Evolutionary conservation across 2,113 vertebrate species (phyloP).

Genomic region (Apeltes quadracus): DNA sequence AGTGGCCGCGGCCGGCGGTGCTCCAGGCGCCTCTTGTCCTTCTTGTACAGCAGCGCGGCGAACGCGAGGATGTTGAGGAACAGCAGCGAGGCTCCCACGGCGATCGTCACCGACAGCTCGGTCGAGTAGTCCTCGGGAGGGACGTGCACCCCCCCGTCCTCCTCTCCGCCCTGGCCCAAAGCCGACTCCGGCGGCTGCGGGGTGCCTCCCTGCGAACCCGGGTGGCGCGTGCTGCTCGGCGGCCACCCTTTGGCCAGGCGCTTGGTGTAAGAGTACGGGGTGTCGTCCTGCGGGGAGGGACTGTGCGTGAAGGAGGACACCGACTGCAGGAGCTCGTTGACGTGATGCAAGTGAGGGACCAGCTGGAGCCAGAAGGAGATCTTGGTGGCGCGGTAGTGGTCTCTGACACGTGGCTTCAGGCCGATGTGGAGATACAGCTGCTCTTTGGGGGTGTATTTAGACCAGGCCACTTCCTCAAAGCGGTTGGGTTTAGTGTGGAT

Average conservation of each 20-base stretch:
- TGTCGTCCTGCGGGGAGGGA: constrained; percentile 92
- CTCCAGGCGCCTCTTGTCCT: constrained; percentile 92
- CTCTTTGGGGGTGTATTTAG: constrained; percentile 96
- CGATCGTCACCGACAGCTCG: constrained; percentile 95
- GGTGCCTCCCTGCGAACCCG: constrained; percentile 85
- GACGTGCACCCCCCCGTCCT: constrained; percentile 59
- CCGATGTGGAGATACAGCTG: constrained; percentile 97
- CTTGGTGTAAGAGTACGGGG: constrained; percentile 91
- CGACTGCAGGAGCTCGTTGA: constrained; percentile 93
- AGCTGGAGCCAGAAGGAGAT: constrained; percentile 98
- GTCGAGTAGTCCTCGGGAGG: constrained; percentile 91
- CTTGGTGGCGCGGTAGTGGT: constrained; percentile 96
- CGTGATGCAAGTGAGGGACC: constrained; percentile 92
- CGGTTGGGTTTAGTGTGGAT: constrained; percentile 98
- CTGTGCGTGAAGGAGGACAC: constrained; percentile 95
- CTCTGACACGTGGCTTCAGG: constrained; percentile 90
- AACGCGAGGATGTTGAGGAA: constrained; percentile 97
- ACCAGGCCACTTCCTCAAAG: constrained; percentile 98
- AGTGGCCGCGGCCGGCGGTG: constrained; percentile 82
- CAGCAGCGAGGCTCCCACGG: constrained; percentile 92
- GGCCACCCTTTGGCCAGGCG: constrained; percentile 87
- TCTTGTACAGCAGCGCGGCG: constrained; percentile 94
- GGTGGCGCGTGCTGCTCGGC: constrained; percentile 87
- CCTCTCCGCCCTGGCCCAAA: constrained; percentile 63
- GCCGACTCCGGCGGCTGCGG: constrained; percentile 80